Evolutionary conservation across 2,113 vertebrate species (phyloP), one percentile per base, ranked within the genome.

Genomic region (Onychostruthus taczanowskii): DNA sequence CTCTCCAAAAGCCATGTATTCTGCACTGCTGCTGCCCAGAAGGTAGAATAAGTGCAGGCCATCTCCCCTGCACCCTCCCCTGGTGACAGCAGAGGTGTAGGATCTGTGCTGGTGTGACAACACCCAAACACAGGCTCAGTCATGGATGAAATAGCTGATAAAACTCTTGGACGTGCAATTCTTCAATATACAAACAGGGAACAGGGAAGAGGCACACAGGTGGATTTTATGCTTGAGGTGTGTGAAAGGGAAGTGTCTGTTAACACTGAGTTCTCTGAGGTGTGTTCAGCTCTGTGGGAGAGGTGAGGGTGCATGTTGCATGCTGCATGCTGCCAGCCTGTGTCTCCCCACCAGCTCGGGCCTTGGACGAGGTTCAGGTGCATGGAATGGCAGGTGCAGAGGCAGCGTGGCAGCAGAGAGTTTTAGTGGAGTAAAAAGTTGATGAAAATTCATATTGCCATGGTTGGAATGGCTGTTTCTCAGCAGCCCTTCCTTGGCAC

Each of bases 261-360:
- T 35, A 9, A 18, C 28, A 6, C 1, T 43, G 3, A 5, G 7
- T 7, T 49, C 30, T 11, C 68, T 0, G 0, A 12, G 72, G 35
- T 20, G 22, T 49, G 46, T 22, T 49, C 39, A 17, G 49, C 44
- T 63, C 37, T 1, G 0, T 18, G 16, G 24, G 31, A 30, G n/a
- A 26, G 1, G 0, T 13, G 39, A 7, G 63, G 44, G 1, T 2
- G 3, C n/a, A n/a, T n/a, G n/a, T n/a, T n/a, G n/a, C n/a, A n/a
- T n/a, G n/a, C n/a, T n/a, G n/a, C n/a, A n/a, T 39, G 28, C 55
- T 77, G 69, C 31, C 55, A 53, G 27, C 6, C 24, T 33, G 59
- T 28, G 58, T 56, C 73, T 55, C 21, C 5, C 2, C 30, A 68
- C 26, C 23, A 35, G 20, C 72, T 83, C 5, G 0, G 47, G 13